Evolutionary conservation across 23 tunicate species (phyloP).

Genomic region (Halocynthia aurantium): DNA sequence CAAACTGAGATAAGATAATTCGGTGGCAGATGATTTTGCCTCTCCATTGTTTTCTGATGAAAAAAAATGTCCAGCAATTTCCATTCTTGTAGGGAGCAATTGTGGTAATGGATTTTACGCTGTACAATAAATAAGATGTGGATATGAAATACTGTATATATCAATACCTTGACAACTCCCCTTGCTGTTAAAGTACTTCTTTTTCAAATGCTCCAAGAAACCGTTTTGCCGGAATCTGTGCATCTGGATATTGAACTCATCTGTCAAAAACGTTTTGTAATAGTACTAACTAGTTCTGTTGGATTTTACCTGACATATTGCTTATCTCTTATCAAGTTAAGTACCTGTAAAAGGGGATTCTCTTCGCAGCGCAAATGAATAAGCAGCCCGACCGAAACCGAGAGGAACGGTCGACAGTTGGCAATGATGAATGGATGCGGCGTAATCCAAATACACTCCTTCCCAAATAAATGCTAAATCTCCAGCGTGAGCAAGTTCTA

Average conservation of each 20-base stretch:
- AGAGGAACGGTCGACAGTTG: slow-evolving; percentile 34
- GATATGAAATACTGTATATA: too few relatives aligned
- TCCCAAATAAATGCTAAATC: slow-evolving; percentile 71
- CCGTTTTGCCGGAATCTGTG: slow-evolving; percentile 19
- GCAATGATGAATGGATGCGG: slow-evolving; percentile 27
- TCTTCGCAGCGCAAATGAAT: slow-evolving; percentile 41
- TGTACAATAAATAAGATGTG: too few relatives aligned
- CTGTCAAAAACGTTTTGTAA: too few relatives aligned
- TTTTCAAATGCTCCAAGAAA: slow-evolving; percentile 11
- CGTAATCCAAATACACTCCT: slow-evolving; percentile 40
- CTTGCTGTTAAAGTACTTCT: slow-evolving; percentile 15
- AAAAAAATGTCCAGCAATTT: not conserved
- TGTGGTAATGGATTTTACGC: not conserved
- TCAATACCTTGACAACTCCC: not conserved
- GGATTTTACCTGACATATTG: not conserved
- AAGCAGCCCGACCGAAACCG: slow-evolving; percentile 42
- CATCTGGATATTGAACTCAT: not conserved
- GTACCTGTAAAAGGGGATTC: slow-evolving; percentile 55
- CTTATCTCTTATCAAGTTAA: slow-evolving; percentile 1
- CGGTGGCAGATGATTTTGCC: not conserved
- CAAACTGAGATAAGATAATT: slow-evolving; percentile 36
- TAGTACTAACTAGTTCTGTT: not conserved
- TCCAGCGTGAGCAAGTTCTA: slow-evolving; percentile 29
- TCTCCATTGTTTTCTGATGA: not conserved
- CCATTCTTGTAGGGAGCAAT: too few relatives aligned